Conservation (phyloP, 2,113 vertebrate species). For the Oryzias melastigma region DNA sequence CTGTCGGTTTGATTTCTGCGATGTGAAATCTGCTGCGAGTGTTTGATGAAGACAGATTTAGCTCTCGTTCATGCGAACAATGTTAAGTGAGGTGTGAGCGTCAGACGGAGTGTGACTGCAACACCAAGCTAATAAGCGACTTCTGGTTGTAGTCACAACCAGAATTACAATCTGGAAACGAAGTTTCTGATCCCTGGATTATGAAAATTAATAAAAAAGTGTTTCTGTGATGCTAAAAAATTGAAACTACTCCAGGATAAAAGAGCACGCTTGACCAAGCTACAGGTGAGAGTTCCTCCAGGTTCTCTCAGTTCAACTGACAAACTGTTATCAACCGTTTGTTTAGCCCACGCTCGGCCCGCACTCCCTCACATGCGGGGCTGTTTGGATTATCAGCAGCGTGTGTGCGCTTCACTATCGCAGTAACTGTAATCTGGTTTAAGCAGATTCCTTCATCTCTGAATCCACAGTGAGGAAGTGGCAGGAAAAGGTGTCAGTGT, state of each 20-base stretch:
- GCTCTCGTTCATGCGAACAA: slow-evolving; percentile 27
- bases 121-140: slow-evolving; percentile 39
- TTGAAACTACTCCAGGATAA: too few relatives aligned
- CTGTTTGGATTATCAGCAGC: slow-evolving; percentile 52
- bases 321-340: slow-evolving; percentile 57
- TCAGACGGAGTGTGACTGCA: slow-evolving; percentile 8
- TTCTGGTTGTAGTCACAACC: slow-evolving; percentile 48
- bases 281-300: slow-evolving; percentile 16
- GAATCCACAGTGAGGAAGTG: not conserved
- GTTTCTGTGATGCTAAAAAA: too few relatives aligned
- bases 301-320: slow-evolving; percentile 55
- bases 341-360: slow-evolving; percentile 47
- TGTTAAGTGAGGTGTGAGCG: slow-evolving; percentile 49
- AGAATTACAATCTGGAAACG: not conserved
- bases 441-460: slow-evolving; percentile 8
- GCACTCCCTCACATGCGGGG: slow-evolving; percentile 19
- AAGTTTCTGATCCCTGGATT: not conserved
- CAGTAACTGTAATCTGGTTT: slow-evolving; percentile 26
- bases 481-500: too few relatives aligned
- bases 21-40: slow-evolving; percentile 6
- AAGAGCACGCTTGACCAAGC: not conserved
- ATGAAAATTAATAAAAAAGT: not conserved
- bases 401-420: slow-evolving; percentile 17
- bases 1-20: not conserved
- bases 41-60: slow-evolving; percentile 32